Evolutionary conservation across 1,140 invertebrate species (phyloP).

Genomic region (Drosophila grimshawi): DNA sequence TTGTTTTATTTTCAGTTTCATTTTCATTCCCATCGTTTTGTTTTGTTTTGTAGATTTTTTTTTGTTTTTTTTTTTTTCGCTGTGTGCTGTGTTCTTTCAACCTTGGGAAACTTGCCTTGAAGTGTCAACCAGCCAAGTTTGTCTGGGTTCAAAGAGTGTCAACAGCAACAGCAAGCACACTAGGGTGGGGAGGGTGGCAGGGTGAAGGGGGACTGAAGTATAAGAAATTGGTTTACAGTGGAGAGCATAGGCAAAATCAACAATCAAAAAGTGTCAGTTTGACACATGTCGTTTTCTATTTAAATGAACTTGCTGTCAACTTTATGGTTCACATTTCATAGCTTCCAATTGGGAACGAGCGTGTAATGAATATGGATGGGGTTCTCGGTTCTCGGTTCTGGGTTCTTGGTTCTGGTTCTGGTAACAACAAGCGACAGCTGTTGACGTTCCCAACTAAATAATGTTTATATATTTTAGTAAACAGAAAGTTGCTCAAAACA

Average conservation of each 20-base stretch:
- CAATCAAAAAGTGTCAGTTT: constrained; percentile 74
- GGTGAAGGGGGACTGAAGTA: constrained; percentile 25
- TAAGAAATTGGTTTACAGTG: constrained; percentile 51
- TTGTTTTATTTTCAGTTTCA: constrained; percentile 49
- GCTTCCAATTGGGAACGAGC: constrained; percentile 17
- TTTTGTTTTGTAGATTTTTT: neutral
- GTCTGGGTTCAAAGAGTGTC: constrained; percentile 57
- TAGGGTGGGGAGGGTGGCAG: constrained; percentile 1
- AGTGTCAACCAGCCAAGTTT: constrained; percentile 56
- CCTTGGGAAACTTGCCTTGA: constrained; percentile 69
- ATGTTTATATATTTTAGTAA: too few relatives aligned
- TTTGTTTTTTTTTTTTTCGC: constrained; percentile 17
- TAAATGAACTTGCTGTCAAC: constrained; percentile 68
- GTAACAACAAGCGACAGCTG: constrained; percentile 9
- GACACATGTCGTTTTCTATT: constrained; percentile 73
- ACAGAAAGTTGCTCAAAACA: too few relatives aligned
- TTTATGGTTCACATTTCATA: constrained; percentile 59
- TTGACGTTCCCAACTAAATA: neutral
- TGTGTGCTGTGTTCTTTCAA: constrained; percentile 32
- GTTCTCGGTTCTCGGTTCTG: neutral
- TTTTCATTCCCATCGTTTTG: too few relatives aligned
- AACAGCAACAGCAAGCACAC: constrained; percentile 47
- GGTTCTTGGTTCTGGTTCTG: neutral
- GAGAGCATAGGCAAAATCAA: constrained; percentile 31
- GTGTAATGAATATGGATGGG: constrained; percentile 45